phyloP scores from a whole-genome alignment of 2,888 invertebrate genomes.

The Torymus auratus region DNA sequence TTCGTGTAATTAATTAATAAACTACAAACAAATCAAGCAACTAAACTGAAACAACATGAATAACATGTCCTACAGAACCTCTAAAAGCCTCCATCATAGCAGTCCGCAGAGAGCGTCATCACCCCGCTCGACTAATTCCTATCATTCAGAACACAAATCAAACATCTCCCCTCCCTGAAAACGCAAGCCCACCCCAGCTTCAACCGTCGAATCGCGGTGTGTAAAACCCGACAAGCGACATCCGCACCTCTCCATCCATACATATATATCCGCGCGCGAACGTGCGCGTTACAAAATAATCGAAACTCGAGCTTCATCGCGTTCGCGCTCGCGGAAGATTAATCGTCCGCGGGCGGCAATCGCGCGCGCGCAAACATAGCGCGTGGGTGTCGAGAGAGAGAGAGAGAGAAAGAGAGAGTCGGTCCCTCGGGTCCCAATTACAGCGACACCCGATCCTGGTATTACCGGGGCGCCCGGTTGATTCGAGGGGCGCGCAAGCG shows the following conservation, averaged over 20 bases:
- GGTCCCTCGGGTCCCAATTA: constrained; percentile 77
- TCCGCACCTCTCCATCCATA: not conserved
- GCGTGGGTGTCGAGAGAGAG: constrained; percentile 43
- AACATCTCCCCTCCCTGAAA: no score
- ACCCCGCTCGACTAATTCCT: no score
- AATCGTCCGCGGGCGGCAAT: constrained; percentile 35
- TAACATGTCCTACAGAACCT: no score
- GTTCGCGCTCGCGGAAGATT: constrained; percentile 28
- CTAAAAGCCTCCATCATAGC: no score
- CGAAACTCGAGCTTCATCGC: constrained; percentile 46
- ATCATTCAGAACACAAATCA: constrained; percentile 34
- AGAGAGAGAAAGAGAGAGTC: constrained; percentile 55
- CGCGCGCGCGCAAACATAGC: constrained; percentile 27
- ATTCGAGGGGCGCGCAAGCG: constrained; percentile 69
- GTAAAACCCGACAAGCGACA: constrained; percentile 9
- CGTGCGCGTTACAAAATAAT: constrained; percentile 41
- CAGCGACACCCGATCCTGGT: constrained; percentile 76
- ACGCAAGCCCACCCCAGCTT: not conserved
- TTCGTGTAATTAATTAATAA: no score
- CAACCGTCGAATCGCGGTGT: constrained; percentile 10
- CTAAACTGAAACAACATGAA: no score
- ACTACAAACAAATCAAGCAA: no score
- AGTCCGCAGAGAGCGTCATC: no score
- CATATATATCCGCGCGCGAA: not conserved
- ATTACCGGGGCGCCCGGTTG: constrained; percentile 71